Evolutionary conservation across 2,797 vertebrate species (phyloP).

Genomic region (Phylloscopus collybita): DNA sequence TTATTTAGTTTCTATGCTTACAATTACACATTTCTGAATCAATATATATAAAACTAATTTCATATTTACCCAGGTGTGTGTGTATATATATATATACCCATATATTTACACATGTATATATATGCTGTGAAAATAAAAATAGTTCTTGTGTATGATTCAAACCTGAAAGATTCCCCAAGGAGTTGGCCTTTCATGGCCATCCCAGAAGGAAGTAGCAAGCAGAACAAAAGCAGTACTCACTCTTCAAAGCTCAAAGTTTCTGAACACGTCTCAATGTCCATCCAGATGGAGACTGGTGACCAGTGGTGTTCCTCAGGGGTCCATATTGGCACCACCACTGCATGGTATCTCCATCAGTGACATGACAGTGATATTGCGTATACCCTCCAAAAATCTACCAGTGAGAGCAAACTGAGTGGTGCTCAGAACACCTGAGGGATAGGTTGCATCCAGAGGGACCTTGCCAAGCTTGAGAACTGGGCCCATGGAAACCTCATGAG

Average conservation of each 20-base stretch:
- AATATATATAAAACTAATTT: background rate
- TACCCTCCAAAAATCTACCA: background rate
- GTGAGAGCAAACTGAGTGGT: background rate
- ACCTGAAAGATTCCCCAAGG: background rate
- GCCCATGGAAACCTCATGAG: background rate
- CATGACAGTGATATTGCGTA: accelerated
- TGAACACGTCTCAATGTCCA: background rate
- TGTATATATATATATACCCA: background rate
- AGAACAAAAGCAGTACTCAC: background rate
- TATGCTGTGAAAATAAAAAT: background rate
- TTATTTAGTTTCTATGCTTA: background rate
- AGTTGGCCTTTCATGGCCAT: background rate
- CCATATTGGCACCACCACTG: background rate
- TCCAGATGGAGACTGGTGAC: background rate
- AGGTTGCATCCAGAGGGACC: background rate
- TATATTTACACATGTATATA: background rate
- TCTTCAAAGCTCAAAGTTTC: background rate
- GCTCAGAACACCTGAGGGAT: background rate
- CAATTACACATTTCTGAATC: background rate
- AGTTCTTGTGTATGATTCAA: background rate
- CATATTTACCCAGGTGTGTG: background rate
- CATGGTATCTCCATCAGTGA: accelerated
- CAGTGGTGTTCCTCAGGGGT: too few species aligned
- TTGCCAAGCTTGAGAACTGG: background rate
- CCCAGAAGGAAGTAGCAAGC: background rate